Evolutionary conservation across 2,113 vertebrate genomes (phyloP).

Genomic region (Ictidomys tridecemlineatus): DNA sequence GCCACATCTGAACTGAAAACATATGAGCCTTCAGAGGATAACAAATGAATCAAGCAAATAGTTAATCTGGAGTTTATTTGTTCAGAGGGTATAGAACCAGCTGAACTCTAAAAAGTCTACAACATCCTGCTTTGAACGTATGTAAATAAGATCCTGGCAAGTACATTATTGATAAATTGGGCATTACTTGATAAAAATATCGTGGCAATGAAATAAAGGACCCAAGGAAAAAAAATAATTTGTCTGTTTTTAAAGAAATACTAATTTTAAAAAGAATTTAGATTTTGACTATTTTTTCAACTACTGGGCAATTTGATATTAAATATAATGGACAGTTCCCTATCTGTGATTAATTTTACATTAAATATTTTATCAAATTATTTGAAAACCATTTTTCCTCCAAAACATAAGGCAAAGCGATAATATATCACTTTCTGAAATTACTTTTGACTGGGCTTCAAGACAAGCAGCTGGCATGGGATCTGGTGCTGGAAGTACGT

Average conservation of each 20-base stretch:
- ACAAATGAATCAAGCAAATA: not conserved
- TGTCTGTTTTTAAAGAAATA: not conserved
- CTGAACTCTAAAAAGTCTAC: not conserved
- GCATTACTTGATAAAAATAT: not conserved
- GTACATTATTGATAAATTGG: not conserved
- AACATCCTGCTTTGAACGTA: not conserved
- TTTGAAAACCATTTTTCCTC: not conserved
- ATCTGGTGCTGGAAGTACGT: not conserved
- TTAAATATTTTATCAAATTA: not conserved
- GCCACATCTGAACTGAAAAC: not conserved
- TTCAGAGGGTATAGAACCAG: not conserved
- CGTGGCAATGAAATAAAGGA: conserved; percentile 31
- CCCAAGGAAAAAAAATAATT: not conserved
- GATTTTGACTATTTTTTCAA: conserved; percentile 17
- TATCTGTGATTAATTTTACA: conserved; percentile 2
- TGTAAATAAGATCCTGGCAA: not conserved
- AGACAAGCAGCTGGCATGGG: not conserved
- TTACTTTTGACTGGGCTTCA: conserved; percentile 50
- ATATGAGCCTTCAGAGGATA: conserved; percentile 2
- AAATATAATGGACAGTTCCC: not conserved
- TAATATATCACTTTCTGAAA: conserved; percentile 40
- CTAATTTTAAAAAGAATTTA: not conserved
- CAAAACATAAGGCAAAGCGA: not conserved
- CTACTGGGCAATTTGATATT: conserved; percentile 13
- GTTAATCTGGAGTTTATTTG: not conserved